Evolutionary conservation across 2,888 invertebrate genomes (phyloP).

Genomic region (Ormyrus thymus): DNA sequence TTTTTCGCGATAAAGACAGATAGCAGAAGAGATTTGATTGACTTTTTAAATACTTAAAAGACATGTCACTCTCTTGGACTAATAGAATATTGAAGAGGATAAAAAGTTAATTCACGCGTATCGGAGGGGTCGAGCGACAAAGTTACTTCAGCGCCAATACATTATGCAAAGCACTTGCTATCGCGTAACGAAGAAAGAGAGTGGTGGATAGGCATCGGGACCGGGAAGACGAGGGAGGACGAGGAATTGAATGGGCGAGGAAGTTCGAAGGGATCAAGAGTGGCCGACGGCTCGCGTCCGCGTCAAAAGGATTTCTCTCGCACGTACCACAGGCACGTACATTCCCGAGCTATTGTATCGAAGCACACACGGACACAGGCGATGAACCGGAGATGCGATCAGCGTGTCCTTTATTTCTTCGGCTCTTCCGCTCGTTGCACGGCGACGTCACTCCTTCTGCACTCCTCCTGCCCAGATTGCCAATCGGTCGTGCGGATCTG

Average conservation of each 20-base stretch:
- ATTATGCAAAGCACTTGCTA: conserved; percentile 4
- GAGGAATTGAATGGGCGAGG: background rate
- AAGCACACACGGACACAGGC: too few relatives aligned
- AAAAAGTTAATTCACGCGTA: too few relatives aligned
- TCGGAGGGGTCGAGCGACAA: too few relatives aligned
- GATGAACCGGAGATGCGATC: too few relatives aligned
- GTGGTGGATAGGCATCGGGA: background rate
- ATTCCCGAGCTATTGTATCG: too few relatives aligned
- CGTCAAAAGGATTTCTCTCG: background rate
- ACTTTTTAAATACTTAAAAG: background rate
- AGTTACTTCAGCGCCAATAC: background rate
- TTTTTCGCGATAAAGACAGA: too few relatives aligned
- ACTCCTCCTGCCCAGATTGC: background rate
- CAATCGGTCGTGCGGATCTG: conserved; percentile 4
- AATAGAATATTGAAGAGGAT: background rate
- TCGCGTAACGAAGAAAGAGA: conserved; percentile 10
- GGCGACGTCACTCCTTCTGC: too few relatives aligned
- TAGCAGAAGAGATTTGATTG: background rate
- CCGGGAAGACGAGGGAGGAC: background rate
- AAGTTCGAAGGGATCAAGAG: background rate
- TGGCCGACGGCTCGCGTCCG: background rate
- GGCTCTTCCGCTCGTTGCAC: too few relatives aligned
- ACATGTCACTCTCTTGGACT: background rate
- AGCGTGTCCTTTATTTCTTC: too few relatives aligned
- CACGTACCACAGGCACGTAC: background rate